phyloP scores from a whole-genome alignment of 2,888 invertebrate genomes.

The Icerya purchasi region DNA sequence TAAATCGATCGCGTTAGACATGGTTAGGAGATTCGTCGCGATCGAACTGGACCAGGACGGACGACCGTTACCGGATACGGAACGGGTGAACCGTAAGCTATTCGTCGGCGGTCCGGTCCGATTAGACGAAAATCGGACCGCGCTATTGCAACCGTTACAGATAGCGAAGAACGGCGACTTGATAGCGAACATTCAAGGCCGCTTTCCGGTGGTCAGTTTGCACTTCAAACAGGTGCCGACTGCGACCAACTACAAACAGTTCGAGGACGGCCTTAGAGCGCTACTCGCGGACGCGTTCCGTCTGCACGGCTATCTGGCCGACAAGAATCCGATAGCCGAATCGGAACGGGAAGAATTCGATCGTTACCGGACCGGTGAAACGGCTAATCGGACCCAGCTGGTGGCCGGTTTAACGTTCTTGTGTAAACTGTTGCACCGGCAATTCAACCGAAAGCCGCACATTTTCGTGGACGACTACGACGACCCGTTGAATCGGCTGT shows the following conservation, averaged over 20 bases:
- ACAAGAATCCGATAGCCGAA: background rate
- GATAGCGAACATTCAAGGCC: background rate
- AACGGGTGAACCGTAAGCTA: background rate
- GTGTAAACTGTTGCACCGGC: background rate
- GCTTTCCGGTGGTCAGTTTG: background rate
- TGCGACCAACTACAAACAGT: background rate
- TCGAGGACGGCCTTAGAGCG: background rate
- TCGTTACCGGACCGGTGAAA: background rate
- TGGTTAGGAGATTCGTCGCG: background rate
- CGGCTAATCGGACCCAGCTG: background rate
- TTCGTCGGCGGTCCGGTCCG: background rate
- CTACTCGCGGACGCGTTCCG: background rate
- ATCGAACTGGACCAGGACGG: background rate
- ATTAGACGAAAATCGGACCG: background rate
- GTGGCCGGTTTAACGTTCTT: background rate
- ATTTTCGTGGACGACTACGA: background rate
- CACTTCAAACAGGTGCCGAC: background rate
- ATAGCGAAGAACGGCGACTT: background rate
- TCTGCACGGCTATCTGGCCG: background rate
- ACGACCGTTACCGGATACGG: background rate
- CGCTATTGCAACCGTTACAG: background rate
- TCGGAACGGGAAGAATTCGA: background rate
- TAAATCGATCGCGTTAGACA: background rate
- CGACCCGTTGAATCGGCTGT: background rate
- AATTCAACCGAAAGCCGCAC: background rate